Conservation (phyloP, 2,113 vertebrate species). For the Tyto alba region DNA sequence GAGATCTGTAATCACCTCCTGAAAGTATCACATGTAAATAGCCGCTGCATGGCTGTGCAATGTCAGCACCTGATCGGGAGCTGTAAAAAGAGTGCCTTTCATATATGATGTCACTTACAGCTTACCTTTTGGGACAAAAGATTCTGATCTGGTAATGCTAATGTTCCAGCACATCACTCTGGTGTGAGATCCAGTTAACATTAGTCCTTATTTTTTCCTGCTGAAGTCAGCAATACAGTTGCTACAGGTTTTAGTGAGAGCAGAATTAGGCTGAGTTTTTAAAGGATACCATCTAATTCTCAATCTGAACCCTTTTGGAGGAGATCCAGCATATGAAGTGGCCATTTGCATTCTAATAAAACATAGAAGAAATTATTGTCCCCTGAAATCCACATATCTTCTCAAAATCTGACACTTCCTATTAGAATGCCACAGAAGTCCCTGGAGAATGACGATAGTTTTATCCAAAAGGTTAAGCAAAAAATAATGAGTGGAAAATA, state of each 20-base stretch:
- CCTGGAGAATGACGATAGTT: not conserved
- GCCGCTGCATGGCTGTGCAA: not conserved
- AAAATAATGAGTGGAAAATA: not conserved
- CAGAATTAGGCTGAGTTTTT: not conserved
- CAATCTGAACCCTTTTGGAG: not conserved
- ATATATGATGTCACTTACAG: not conserved
- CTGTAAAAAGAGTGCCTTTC: not conserved
- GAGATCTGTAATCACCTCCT: not conserved
- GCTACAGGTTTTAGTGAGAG: not conserved
- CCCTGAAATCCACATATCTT: not conserved
- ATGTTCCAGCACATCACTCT: not conserved
- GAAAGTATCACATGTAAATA: not conserved
- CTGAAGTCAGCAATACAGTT: not conserved
- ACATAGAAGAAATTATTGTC: not conserved
- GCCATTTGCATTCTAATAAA: not conserved
- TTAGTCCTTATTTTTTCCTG: not conserved
- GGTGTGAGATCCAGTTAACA: not conserved
- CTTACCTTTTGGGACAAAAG: not conserved
- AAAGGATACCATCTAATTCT: not conserved
- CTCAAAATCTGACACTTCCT: not conserved
- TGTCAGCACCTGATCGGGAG: not conserved
- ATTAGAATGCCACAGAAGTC: not conserved
- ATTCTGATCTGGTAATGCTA: not conserved
- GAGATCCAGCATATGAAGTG: not conserved
- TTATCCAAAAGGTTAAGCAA: constrained; percentile 5